Base-by-base conservation (phyloP, 2,797 vertebrate species). In the Acanthiza pusilla region DNA sequence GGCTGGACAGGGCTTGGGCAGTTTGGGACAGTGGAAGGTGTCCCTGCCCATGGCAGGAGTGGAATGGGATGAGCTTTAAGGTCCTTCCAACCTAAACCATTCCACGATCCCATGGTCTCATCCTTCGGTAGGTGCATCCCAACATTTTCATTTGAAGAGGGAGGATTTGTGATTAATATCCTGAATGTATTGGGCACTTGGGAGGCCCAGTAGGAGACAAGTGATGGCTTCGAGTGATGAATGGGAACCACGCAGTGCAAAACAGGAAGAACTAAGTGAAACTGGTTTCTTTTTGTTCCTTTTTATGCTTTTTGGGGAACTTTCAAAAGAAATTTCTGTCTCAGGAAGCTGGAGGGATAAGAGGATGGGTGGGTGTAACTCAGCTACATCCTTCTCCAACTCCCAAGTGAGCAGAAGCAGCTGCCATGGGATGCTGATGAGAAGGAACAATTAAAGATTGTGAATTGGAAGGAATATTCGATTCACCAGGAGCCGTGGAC, bases 261-360 rank as follows among this genome's bases (percentile, higher is more conserved):
- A 91, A 71, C 0, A 0, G 85, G 85, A 96, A 95, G 94, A 61
- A 87, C 85, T 92, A 75, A 95, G 23, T 58, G 18, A 48, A 75
- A 71, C 70, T 85, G 68, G 40, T 80, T 95, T 62, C 58, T 45
- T 76, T 83, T 89, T 63, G 68, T 89, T 95, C 68, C 84, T 77
- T 83, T 83, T 89, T 77, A 22, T 89, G 76, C 54, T 34, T 7
- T 94, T 93, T 96, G 92, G 61, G 93, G 94, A 95, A 96, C 95
- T 89, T 36, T 80, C n/a, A 78, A 45, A 82, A 85, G 58, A 76
- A 54, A 81, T 70, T 92, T 91, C 27, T 80, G 54, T 78, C 12
- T 0, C 85, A 77, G 91, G 89, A 96, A 94, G 66, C 86, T 89
- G 91, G 30, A 87, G 62, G 81, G 54, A 93, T 95, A 29, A 79